Evolutionary conservation across 2,888 invertebrate species (phyloP), one percentile per base, ranked within the genome.

Genomic region (Drosophila algonquin): DNA sequence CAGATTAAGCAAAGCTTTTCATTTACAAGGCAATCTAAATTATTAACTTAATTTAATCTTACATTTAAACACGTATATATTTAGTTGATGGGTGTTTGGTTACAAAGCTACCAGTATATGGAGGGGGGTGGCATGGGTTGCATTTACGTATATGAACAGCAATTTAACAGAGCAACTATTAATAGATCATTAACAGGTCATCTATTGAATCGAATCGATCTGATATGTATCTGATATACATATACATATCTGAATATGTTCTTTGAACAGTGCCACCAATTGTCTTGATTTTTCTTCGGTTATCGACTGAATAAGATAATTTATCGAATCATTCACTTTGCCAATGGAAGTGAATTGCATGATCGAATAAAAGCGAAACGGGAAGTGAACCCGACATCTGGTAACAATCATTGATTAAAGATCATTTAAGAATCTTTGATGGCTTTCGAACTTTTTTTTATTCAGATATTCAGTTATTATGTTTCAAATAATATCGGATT

Each of bases 21-120:
- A 8, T 50, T 59, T 60, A 60, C 60, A 65, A 54, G 48, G 65
- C 65, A 40, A 50, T 53, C 32, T 30, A 44, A 55, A 24, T 32
- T 35, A 62, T 35, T 62, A n/a, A 35, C n/a, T 62, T 35, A 46
- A 18, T 24, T 35, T 46, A 62, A 46, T 32, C 44, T 14, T 46
- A 46, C 24, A 51, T 18, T 35, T 62, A 46, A 27, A 51, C 63
- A 62, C 24, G 24, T 62, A 51, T 21, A 35, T 24, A 46, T 32
- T n/a, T n/a, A n/a, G n/a, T 21, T 21, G 24, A 7, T n/a, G 40
- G 7, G 32, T 27, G 35, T n/a, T 50, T 24, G 21, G n/a, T 50
- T 44, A 24, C 2, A 32, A 24, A 45, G 10, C 24, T 5, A 8
- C 30, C 8, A 8, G 27, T 27, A 27, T 27, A 12, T 10, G 16